Evolutionary conservation across 2,888 invertebrate genomes (phyloP).

Genomic region (Coelinius sp.): DNA sequence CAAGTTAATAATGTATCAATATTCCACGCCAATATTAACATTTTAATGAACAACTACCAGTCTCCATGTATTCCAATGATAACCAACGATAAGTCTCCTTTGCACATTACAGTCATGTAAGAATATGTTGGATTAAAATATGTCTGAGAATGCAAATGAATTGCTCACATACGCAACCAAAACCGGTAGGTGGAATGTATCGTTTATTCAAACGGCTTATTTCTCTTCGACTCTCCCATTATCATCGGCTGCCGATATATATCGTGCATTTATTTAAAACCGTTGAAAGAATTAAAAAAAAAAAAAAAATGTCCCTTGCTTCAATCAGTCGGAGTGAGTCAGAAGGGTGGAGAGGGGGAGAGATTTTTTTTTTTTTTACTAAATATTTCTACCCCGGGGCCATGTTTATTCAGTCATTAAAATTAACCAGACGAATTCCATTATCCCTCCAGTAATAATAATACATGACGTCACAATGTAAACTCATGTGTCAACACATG

Average conservation of each 20-base stretch:
- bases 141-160: constrained; percentile 29
- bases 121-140: constrained; percentile 25
- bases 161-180: constrained; percentile 27
- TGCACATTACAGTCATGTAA: constrained; percentile 30
- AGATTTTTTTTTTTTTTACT: not conserved
- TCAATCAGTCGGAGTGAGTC: not conserved
- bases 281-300: not conserved
- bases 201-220: constrained; percentile 24
- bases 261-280: constrained; percentile 14
- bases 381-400: not conserved
- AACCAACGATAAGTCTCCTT: constrained; percentile 17
- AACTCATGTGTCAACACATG: not conserved
- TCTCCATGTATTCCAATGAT: constrained; percentile 12
- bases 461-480: constrained; percentile 4
- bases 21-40: not conserved
- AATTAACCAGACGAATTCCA: constrained; percentile 1
- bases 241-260: constrained; percentile 19
- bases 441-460: not conserved
- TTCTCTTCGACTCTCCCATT: constrained; percentile 4
- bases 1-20: not conserved
- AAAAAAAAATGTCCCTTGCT: not conserved
- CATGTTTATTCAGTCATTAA: constrained; percentile 10
- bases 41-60: constrained; percentile 10
- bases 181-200: constrained; percentile 33
- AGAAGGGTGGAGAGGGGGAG: too few species aligned